These are phyloP conservation scores for Xiphorhynchus elegans DNA, from an alignment of 2,113 vertebrate genomes.

Conservation along the genomic window DNA sequence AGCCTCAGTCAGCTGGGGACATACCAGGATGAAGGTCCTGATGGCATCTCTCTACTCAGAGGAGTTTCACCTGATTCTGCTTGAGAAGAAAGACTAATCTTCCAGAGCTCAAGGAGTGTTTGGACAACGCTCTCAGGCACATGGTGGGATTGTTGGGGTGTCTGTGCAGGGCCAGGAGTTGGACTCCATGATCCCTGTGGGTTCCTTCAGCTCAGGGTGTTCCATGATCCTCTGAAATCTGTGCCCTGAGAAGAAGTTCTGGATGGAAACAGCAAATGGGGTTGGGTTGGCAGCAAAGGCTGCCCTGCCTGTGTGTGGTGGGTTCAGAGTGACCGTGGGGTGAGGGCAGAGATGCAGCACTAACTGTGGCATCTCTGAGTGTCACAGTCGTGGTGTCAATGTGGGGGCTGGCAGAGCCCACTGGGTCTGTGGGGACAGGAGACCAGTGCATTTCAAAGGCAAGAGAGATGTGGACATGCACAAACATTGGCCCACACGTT, in stretches of 20 bases:
- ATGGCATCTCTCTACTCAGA: not conserved
- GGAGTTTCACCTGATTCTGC: not conserved
- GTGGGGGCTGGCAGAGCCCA: not conserved
- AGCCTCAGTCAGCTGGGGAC: not conserved
- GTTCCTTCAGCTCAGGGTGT: not conserved
- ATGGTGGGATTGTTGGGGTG: not conserved
- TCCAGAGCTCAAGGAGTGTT: not conserved
- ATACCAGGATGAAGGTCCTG: not conserved
- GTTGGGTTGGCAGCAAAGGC: not conserved
- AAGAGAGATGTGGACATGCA: not conserved
- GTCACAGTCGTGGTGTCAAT: not conserved
- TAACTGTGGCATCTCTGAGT: not conserved
- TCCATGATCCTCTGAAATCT: not conserved
- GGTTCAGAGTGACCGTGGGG: fast-evolving
- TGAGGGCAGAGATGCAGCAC: not conserved
- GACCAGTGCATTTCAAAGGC: not conserved
- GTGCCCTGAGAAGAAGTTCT: not conserved
- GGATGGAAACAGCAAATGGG: not conserved
- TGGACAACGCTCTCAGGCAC: not conserved
- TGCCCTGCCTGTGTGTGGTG: not conserved
- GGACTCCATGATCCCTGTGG: not conserved
- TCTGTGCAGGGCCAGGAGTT: not conserved
- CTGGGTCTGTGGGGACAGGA: not conserved
- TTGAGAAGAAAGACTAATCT: not conserved
- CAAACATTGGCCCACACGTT: not conserved